These are phyloP conservation scores for Cydia fagiglandana DNA, from an alignment of 1,140 invertebrate species.

Conservation along the genomic window DNA sequence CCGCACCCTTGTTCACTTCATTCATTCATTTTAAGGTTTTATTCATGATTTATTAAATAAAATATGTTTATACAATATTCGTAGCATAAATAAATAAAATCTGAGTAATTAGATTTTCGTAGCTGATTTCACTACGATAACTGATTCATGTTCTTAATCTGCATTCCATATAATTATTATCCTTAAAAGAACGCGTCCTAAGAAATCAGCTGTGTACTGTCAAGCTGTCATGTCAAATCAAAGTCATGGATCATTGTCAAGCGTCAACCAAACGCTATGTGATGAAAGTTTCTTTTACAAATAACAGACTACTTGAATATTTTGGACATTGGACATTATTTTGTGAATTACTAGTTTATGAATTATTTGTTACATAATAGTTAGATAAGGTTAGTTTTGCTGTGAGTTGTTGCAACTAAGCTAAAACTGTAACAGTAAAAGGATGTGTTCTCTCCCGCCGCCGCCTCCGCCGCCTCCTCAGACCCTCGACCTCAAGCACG, in stretches of 20 bases:
- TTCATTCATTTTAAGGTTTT: neutral
- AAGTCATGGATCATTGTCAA: neutral
- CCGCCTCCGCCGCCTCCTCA: conserved; percentile 10
- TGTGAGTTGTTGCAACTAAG: neutral
- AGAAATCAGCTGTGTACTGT: neutral
- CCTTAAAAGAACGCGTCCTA: neutral
- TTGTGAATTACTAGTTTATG: neutral
- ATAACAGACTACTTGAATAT: neutral
- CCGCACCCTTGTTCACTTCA: neutral
- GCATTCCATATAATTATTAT: neutral
- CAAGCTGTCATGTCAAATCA: neutral
- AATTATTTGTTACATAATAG: neutral
- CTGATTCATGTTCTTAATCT: neutral
- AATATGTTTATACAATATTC: neutral
- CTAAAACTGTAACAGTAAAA: neutral
- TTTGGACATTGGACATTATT: neutral
- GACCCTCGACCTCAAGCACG: conserved; percentile 8
- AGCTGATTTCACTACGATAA: neutral
- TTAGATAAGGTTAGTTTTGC: neutral
- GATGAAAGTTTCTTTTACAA: neutral
- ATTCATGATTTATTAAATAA: no score
- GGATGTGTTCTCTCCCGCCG: conserved; percentile 20
- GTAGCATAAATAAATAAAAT: neutral
- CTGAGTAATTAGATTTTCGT: neutral
- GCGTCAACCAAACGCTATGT: neutral